Base-by-base conservation (phyloP, 2,888 invertebrate genomes). In the Resseliella maxima region DNA sequence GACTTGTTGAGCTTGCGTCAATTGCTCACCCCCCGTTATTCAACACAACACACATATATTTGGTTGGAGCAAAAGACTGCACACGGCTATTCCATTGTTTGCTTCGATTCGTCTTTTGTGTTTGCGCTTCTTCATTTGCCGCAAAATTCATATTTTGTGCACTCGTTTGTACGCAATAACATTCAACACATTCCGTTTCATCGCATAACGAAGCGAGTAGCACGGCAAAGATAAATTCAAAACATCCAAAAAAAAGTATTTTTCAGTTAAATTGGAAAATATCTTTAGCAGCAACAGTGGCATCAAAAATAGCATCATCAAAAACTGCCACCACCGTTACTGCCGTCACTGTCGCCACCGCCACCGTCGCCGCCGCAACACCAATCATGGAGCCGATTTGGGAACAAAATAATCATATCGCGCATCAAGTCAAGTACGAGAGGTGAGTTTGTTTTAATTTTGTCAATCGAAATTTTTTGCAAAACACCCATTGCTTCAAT, bases 351-450 rank as follows among this genome's bases (percentile, higher is more conserved):
- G n/a, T n/a, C n/a, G n/a, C 46, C 18, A 18, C 59, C 50, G 18
- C 18, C n/a, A 6, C 24, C 24, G 24, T 24, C 36, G 36, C 21
- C 24, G 38, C 35, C 5, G 83, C 24, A 50, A 12, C 21, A 18
- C 1, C 54, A 38, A 86, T 83, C 12, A 88, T 91, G 91, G 91
- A 91, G 88, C 90, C 90, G 87, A 91, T 90, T 88, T 90, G 91
- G 91, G 91, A 91, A 88, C 88, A 90, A 87, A 91, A 91, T 88
- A 91, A 91, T 88, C 91, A 91, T 89, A 90, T 90, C 89, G 89
- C 91, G 88, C 91, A 91, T 90, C 90, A 91, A 88, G 91, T 91
- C 88, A 91, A 91, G 89, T 91, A 91, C 89, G 91, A 91, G 89
- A 91, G 91, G 91, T 91, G 89, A 89, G 90, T 83, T 2, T 31